Evolutionary conservation across 2,797 vertebrate species (phyloP), one percentile per base, ranked within the genome.

Genomic region (Oryzias dopingdopingensis): DNA sequence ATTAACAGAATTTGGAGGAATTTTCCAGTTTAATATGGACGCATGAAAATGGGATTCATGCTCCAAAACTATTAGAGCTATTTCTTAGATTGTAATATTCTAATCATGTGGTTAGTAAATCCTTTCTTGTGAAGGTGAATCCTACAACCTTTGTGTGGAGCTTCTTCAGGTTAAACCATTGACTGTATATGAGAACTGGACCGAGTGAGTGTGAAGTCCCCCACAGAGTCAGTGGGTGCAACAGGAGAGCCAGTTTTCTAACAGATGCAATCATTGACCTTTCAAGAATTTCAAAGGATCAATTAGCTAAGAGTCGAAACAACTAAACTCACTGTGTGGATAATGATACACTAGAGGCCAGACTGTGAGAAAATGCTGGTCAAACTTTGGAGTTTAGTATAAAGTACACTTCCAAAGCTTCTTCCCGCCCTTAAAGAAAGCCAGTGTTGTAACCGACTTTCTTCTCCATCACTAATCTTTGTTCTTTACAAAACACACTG

Each of bases 261-360:
- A 60, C 65, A 65, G 40, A 7, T 43, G 44, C 70, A 72, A 72
- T 80, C 67, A 67, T 74, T 47, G 59, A 54, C 68, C 29, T 40
- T 52, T 14, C 49, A 13, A 51, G 29, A 70, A 65, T 51, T n/a
- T n/a, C 76, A 55, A 61, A 46, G 37, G 63, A 48, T 70, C 75
- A 84, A 76, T 75, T 79, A 83, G 26, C 52, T 71, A 52, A 79
- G 56, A 82, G 60, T 48, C 42, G 52, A 14, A 43, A 51, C 65
- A 69, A 48, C 37, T 53, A 50, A 16, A 26, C 52, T 65, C 64
- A 15, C 44, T 52, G 74, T 77, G 70, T 52, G 81, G 78, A 80
- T 76, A 12, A 37, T 37, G 10, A 12, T 15, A 63, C 32, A 63
- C 18, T 42, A 4, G 8, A 69, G 52, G 40, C 44, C 51, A 60